Percentiles rank a stretch among this genome's conserved stretches.
Evolutionary conservation across 2,113 vertebrate genomes (phyloP).

Genomic region (Pseudopipra pipra): DNA sequence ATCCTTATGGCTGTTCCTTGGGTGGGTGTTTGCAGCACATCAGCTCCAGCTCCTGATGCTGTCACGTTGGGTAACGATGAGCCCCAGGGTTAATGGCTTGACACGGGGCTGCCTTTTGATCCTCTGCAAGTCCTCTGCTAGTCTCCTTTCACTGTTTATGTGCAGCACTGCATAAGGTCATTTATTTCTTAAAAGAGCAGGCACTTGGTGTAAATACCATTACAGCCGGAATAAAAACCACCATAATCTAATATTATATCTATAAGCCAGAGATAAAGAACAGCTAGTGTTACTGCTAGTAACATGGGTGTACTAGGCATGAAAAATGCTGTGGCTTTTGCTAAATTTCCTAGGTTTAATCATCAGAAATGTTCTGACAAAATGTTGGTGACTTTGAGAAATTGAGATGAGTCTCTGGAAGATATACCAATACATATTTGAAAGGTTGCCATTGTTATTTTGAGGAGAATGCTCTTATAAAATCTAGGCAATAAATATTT

Average conservation of each 20-base stretch:
- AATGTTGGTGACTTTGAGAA: neutral
- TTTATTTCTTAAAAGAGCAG: neutral
- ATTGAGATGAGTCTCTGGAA: neutral
- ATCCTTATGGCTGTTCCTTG: neutral
- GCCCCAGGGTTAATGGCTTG: neutral
- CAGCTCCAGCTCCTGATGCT: neutral
- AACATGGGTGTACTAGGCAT: neutral
- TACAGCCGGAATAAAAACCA: neutral
- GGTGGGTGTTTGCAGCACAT: neutral
- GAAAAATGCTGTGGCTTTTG: neutral
- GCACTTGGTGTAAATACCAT: neutral
- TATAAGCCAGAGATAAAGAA: neutral
- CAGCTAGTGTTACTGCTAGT: neutral
- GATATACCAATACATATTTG: neutral
- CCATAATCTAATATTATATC: fast-evolving
- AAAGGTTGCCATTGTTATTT: neutral
- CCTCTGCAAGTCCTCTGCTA: neutral
- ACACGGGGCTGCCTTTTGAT: neutral
- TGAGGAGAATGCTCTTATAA: neutral
- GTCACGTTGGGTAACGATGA: neutral
- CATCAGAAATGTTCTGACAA: neutral
- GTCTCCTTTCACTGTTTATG: neutral
- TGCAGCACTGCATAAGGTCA: neutral
- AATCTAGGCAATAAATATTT: neutral
- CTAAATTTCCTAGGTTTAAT: neutral